Evolutionary conservation across 1,140 invertebrate species (phyloP).

Genomic region (Oryctes rhinoceros): DNA sequence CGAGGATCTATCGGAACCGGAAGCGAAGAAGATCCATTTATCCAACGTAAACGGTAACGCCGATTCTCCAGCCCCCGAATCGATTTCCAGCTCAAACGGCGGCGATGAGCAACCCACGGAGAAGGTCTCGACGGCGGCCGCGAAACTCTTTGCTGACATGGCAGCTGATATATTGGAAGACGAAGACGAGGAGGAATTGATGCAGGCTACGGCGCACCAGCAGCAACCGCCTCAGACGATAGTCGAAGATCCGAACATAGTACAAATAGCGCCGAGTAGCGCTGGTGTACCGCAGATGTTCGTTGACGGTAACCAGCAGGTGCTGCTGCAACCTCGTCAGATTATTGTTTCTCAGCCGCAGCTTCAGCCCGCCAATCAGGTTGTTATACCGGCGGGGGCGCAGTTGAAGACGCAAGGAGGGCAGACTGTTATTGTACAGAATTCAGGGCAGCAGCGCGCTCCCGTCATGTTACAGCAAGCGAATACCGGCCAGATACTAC

Average conservation of each 20-base stretch:
- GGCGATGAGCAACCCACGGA: constrained; percentile 62
- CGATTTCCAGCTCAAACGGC: constrained; percentile 62
- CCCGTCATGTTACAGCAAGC: constrained; percentile 60
- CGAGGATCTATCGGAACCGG: constrained; percentile 60
- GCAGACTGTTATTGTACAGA: constrained; percentile 63
- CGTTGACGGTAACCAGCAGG: constrained; percentile 56
- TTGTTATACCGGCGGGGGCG: constrained; percentile 49
- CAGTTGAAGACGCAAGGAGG: constrained; percentile 56
- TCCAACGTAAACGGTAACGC: constrained; percentile 64
- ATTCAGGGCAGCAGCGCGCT: constrained; percentile 57
- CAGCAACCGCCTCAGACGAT: constrained; percentile 46
- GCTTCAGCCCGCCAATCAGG: constrained; percentile 49
- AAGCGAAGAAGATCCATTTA: constrained; percentile 63
- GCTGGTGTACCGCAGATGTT: constrained; percentile 52
- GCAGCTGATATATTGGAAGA: constrained; percentile 77
- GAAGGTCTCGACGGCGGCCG: constrained; percentile 74
- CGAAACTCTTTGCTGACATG: constrained; percentile 74
- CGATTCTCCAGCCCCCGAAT: constrained; percentile 62
- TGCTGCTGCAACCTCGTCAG: constrained; percentile 56
- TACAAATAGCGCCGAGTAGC: constrained; percentile 35
- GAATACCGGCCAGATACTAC: constrained; percentile 57
- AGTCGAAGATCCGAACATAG: constrained; percentile 44
- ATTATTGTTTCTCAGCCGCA: constrained; percentile 60
- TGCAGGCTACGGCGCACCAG: constrained; percentile 50
- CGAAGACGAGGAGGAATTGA: constrained; percentile 69